Percentiles rank a stretch among this genome's conserved stretches.
phyloP scores from a whole-genome alignment of 2,888 invertebrate genomes.

The Frankliniella fusca region DNA sequence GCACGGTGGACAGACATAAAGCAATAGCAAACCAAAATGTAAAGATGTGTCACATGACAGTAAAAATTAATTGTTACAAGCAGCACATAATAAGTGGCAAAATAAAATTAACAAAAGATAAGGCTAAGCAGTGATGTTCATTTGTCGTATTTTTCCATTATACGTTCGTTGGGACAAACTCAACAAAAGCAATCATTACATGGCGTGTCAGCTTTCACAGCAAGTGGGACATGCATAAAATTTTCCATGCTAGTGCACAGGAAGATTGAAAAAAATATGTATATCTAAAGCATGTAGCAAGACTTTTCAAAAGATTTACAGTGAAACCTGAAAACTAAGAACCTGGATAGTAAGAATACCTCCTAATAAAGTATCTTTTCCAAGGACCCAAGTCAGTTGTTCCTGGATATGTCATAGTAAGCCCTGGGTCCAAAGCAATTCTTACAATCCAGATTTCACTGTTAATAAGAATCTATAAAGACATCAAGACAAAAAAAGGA shows the following conservation, averaged over 20 bases:
- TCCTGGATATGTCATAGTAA: no score
- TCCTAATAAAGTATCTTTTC: no score
- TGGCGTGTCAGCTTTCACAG: neutral
- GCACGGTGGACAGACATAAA: conserved; percentile 33
- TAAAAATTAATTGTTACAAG: neutral
- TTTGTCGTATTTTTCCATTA: conserved; percentile 12
- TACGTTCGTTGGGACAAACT: conserved; percentile 9
- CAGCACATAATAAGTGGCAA: neutral
- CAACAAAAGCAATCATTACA: neutral
- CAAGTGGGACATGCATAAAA: neutral
- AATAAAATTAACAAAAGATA: neutral
- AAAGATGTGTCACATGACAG: conserved; percentile 4
- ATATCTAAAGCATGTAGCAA: neutral
- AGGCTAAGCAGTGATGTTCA: conserved; percentile 10
- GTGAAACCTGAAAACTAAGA: neutral
- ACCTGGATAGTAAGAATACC: no score
- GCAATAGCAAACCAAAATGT: conserved; percentile 30
- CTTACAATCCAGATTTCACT: neutral
- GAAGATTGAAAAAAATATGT: neutral
- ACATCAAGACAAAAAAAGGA: no score
- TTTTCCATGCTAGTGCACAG: neutral
- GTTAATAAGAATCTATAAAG: neutral
- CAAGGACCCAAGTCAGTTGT: no score
- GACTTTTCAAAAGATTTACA: neutral
- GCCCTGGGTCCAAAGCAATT: neutral